These are phyloP conservation scores for Nemapogon koenigi DNA, from an alignment of 2,888 invertebrate genomes.

Conservation along the genomic window DNA sequence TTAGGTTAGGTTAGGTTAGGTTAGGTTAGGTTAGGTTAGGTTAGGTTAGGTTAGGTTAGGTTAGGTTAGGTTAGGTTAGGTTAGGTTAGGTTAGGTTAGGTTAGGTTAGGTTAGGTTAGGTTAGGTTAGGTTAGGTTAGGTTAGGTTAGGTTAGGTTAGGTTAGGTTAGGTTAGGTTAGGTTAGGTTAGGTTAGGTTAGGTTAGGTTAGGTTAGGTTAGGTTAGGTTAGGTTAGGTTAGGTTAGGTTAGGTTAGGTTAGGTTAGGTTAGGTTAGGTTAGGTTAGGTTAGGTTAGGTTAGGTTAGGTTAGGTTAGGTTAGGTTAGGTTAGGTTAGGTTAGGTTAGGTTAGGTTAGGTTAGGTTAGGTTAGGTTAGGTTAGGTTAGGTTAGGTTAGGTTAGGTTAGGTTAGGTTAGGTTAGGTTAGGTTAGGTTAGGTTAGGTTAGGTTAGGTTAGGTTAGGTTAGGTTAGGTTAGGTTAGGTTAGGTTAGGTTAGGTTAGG, in stretches of 20 bases:
- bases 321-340: neutral
- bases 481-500: neutral
- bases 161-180: constrained; percentile 8
- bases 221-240: constrained; percentile 8
- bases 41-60: constrained; percentile 8
- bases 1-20: constrained; percentile 8
- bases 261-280: neutral
- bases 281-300: neutral
- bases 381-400: neutral
- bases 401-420: neutral
- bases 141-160: constrained; percentile 8
- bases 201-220: constrained; percentile 8
- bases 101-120: constrained; percentile 8
- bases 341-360: neutral
- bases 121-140: constrained; percentile 8
- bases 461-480: neutral
- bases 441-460: neutral
- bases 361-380: neutral
- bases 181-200: constrained; percentile 8
- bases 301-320: neutral
- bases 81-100: constrained; percentile 8
- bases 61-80: constrained; percentile 8
- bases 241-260: constrained; percentile 5
- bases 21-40: constrained; percentile 8
- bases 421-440: neutral